Conservation (phyloP, 2,797 vertebrate genomes). For the Myotis findleyi region DNA sequence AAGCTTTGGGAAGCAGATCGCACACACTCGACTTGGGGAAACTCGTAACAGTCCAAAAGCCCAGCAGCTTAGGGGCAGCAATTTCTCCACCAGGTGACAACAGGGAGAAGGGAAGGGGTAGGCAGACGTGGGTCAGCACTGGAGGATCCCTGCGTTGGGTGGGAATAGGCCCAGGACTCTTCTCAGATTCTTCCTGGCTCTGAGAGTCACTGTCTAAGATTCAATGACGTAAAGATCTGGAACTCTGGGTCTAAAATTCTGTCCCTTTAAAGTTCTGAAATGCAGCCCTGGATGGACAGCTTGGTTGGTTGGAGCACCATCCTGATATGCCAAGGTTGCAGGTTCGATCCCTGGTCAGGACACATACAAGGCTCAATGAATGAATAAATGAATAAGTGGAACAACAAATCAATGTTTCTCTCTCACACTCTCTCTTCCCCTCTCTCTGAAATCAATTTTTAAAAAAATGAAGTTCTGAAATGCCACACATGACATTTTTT, state of each 20-base stretch:
- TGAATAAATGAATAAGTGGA: background rate
- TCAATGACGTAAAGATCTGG: background rate
- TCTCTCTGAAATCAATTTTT: background rate
- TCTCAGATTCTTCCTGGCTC: background rate
- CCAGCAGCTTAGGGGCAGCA: background rate
- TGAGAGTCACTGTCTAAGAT: background rate
- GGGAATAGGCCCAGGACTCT: background rate
- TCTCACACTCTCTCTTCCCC: background rate
- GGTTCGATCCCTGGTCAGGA: background rate
- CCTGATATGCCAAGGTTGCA: background rate
- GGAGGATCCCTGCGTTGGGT: background rate
- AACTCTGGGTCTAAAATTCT: conserved; percentile 30
- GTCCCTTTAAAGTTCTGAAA: background rate
- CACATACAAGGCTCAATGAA: background rate
- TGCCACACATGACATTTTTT: background rate
- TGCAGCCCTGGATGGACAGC: background rate
- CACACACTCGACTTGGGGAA: rapidly evolving
- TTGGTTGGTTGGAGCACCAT: background rate
- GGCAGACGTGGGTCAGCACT: background rate
- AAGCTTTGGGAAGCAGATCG: background rate
- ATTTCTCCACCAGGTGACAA: background rate
- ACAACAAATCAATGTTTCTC: background rate
- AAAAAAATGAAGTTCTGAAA: background rate
- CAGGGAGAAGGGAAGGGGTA: background rate
- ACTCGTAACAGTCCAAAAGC: background rate